These are phyloP conservation scores for Diorhabda carinulata DNA, from an alignment of 1,140 invertebrate species.

Conservation along the genomic window DNA sequence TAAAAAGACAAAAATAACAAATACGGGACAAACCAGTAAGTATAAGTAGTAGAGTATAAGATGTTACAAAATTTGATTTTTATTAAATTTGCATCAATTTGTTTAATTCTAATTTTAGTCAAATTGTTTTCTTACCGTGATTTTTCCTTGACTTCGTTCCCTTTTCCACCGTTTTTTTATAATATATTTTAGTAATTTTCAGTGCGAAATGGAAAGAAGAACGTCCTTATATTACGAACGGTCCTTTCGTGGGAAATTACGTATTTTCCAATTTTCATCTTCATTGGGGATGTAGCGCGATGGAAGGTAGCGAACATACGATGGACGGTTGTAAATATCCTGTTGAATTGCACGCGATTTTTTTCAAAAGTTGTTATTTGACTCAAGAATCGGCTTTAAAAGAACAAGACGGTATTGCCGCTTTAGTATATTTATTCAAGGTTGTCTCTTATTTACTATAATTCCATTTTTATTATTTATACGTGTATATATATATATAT, in stretches of 20 bases:
- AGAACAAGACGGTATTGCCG: conserved; percentile 54
- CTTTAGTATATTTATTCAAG: conserved; percentile 59
- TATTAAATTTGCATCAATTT: neutral
- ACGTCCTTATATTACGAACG: conserved; percentile 55
- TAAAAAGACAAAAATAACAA: conserved; percentile 58
- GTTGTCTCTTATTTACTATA: conserved; percentile 34
- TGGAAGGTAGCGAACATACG: conserved; percentile 73
- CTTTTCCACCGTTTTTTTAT: neutral
- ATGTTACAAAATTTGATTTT: neutral
- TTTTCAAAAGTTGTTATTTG: conserved; percentile 54
- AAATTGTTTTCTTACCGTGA: neutral
- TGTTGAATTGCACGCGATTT: conserved; percentile 57
- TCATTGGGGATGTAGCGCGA: conserved; percentile 72
- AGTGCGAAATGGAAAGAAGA: conserved; percentile 57
- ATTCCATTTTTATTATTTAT: no score
- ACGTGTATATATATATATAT: no score
- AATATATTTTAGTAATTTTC: conserved; percentile 50
- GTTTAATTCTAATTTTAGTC: neutral
- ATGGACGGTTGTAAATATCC: conserved; percentile 62
- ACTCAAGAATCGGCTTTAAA: conserved; percentile 55
- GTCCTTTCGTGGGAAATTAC: conserved; percentile 61
- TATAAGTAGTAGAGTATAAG: neutral
- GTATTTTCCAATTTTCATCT: conserved; percentile 73
- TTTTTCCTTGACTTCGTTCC: neutral
- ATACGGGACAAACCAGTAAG: conserved; percentile 57